Evolutionary conservation across 1,140 invertebrate species (phyloP).

Genomic region (Bombus terrestris): DNA sequence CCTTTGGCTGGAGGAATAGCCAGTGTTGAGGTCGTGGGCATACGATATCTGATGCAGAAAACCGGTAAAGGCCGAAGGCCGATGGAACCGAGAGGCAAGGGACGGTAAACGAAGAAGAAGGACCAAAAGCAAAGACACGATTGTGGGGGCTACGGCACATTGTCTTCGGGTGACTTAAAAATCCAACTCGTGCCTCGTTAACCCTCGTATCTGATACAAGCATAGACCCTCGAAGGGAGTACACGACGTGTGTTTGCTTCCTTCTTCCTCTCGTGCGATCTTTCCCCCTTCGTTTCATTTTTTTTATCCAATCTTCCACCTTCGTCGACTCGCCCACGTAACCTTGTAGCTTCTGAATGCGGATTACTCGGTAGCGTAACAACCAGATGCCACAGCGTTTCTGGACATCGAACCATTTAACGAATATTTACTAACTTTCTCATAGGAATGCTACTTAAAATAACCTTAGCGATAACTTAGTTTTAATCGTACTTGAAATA

Average conservation of each 20-base stretch:
- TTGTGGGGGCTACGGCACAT: slow-evolving; percentile 71
- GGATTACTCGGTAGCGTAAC: slow-evolving; percentile 58
- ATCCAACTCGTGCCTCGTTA: slow-evolving; percentile 82
- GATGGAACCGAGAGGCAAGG: slow-evolving; percentile 37
- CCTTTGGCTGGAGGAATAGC: slow-evolving; percentile 21
- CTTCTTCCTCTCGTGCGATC: slow-evolving; percentile 32
- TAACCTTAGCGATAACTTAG: too few relatives aligned
- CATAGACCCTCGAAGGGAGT: slow-evolving; percentile 65
- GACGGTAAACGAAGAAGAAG: slow-evolving; percentile 46
- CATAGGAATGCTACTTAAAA: not conserved
- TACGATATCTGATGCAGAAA: slow-evolving; percentile 81
- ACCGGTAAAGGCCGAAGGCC: slow-evolving; percentile 77
- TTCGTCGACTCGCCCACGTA: slow-evolving; percentile 52
- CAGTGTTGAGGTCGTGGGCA: slow-evolving; percentile 75
- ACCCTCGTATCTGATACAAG: slow-evolving; percentile 79
- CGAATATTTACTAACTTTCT: not conserved
- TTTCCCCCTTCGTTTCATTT: slow-evolving; percentile 41
- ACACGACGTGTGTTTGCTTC: slow-evolving; percentile 40
- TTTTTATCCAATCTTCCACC: slow-evolving; percentile 24
- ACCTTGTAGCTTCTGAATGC: slow-evolving; percentile 61
- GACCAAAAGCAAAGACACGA: slow-evolving; percentile 74
- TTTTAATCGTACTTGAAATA: too few relatives aligned
- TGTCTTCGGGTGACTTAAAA: slow-evolving; percentile 81
- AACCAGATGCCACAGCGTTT: slow-evolving; percentile 7
- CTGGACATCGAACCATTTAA: not conserved